A percentile compares a stretch with the other conserved stretches of the same genome.
phyloP scores from a whole-genome alignment of 2,797 vertebrate species.

The Rhyacichthys aspro region DNA sequence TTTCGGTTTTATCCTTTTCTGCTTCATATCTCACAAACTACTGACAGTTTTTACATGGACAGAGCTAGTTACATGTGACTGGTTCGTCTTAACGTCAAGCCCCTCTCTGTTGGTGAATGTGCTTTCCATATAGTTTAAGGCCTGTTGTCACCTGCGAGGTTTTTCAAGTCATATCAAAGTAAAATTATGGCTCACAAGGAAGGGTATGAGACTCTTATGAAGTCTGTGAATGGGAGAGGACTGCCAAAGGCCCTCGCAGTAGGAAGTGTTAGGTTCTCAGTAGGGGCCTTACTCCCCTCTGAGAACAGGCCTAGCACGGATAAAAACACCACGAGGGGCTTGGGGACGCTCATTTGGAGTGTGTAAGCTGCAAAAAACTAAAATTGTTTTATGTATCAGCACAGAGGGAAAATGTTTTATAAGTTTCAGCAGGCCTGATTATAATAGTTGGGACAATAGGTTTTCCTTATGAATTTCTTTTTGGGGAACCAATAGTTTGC shows the following conservation, averaged over 20 bases:
- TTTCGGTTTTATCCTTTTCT: constrained; percentile 46
- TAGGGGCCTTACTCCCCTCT: constrained; percentile 80
- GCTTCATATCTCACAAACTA: constrained; percentile 63
- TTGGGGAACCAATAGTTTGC: constrained; percentile 53
- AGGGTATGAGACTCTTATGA: constrained; percentile 48
- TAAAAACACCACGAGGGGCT: constrained; percentile 79
- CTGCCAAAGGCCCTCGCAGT: constrained; percentile 75
- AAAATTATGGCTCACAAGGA: constrained; percentile 57
- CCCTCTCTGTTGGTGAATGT: constrained; percentile 12
- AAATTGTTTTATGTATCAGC: constrained; percentile 9
- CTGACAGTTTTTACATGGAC: constrained; percentile 73
- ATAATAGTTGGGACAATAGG: constrained; percentile 51
- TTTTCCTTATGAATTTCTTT: constrained; percentile 60
- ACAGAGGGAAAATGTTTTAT: background rate
- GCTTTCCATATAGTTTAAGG: constrained; percentile 3
- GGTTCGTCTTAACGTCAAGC: constrained; percentile 8
- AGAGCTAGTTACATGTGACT: constrained; percentile 27
- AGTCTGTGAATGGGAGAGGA: constrained; percentile 72
- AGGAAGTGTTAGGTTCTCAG: constrained; percentile 78
- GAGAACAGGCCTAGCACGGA: constrained; percentile 73
- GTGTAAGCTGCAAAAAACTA: constrained; percentile 41
- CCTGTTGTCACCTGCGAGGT: constrained; percentile 37
- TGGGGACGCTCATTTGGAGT: constrained; percentile 69
- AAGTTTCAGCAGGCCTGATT: constrained; percentile 30
- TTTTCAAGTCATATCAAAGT: constrained; percentile 61